Evolutionary conservation across 2,113 vertebrate genomes (phyloP), one percentile per base, ranked within the genome.

Genomic region (Loxodonta africana): DNA sequence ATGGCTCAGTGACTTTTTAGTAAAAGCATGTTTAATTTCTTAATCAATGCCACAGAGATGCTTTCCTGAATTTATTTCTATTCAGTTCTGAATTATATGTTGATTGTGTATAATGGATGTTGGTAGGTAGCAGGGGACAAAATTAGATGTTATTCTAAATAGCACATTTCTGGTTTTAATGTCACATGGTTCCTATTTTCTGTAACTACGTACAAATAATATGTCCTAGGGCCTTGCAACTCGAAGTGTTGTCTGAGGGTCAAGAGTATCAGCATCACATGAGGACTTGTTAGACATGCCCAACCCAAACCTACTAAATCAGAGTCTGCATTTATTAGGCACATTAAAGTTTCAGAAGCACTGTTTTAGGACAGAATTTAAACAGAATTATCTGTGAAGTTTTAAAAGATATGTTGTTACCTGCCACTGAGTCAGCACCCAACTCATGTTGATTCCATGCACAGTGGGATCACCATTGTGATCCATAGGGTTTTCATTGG

Each of bases 161-260:
- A 88, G 91, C 73, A 51, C 37, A 41, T 87, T 44, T 41, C 71
- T 96, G 69, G 82, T 90, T 96, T 94, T 81, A 81, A 73, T 91
- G 95, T 91, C 95, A 96, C 17, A 8, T 87, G 83, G 93, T 60
- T 93, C 69, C 83, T 80, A 44, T 96, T 97, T 98, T 96, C 74
- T 48, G 41, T 77, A 94, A 89, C 87, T 95, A 86, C 82, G 62
- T 94, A 33, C 17, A 25, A 92, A 88, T 33, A 69, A 33, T 67
- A 37, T 76, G 71, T 80, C 41, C 46, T 86, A 60, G 81, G 41
- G 25, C 88, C 62, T 90, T 84, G 25, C 3, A 60, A 25, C 14
- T 92, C n/a, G 3, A 37, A 44, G 60, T 82, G 62, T 88, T 86
- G 71, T 85, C 77, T 46, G 83, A 93, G 23, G 37, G 65, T 3